Evolutionary conservation across 2,797 vertebrate genomes (phyloP).

Genomic region (Siniperca undulata): DNA sequence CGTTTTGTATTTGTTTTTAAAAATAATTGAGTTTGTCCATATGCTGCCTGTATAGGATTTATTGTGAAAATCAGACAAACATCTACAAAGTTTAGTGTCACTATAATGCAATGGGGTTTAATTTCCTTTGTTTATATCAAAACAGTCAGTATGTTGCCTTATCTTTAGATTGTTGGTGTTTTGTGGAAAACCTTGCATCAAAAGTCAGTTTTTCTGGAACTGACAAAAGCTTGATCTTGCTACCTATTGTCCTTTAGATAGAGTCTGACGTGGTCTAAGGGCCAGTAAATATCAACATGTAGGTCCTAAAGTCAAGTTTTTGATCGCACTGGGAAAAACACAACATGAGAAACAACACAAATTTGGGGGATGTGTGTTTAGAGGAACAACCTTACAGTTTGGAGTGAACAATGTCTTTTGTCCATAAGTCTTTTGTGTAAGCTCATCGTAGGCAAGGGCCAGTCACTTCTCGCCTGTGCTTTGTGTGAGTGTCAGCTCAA

Average conservation of each 20-base stretch:
- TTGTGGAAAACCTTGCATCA: conserved; percentile 42
- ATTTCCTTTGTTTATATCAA: conserved; percentile 37
- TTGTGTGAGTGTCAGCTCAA: conserved; percentile 46
- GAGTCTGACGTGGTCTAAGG: background rate
- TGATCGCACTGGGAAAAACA: background rate
- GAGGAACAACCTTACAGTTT: conserved; percentile 33
- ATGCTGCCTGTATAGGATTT: conserved; percentile 49
- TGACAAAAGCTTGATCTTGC: background rate
- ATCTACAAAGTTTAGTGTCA: conserved; percentile 39
- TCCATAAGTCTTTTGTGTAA: conserved; percentile 49
- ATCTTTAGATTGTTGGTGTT: conserved; percentile 39
- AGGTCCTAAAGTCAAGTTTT: conserved; percentile 4
- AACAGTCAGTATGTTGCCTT: conserved; percentile 52
- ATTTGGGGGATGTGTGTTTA: conserved; percentile 25
- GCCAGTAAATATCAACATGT: background rate
- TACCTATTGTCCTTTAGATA: background rate
- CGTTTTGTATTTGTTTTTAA: conserved; percentile 68
- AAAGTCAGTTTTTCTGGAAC: conserved; percentile 10
- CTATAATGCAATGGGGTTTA: conserved; percentile 37
- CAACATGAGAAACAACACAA: background rate
- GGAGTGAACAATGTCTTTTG: conserved; percentile 34
- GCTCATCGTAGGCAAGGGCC: conserved; percentile 28
- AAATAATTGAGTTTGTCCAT: conserved; percentile 35
- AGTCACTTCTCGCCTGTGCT: conserved; percentile 41
- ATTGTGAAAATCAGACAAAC: conserved; percentile 51